Percentiles rank a stretch among this genome's conserved stretches.
These are phyloP conservation scores for Melanostigma gelatinosum DNA, from an alignment of 2,113 vertebrate species.

Conservation along the genomic window DNA sequence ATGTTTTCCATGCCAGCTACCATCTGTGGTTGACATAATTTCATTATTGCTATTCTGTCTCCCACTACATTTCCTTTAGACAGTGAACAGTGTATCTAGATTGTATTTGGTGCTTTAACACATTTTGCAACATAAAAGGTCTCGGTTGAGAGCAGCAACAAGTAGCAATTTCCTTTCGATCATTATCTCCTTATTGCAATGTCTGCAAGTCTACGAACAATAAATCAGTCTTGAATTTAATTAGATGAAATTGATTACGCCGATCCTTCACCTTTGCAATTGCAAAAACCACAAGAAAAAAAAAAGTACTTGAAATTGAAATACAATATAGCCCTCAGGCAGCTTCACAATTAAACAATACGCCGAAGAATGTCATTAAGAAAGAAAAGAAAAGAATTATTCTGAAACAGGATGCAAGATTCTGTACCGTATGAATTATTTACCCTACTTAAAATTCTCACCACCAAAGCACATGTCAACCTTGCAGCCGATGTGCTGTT, in stretches of 20 bases:
- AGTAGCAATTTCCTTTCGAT: constrained; percentile 54
- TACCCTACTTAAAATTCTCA: constrained; percentile 70
- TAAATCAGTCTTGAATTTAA: constrained; percentile 53
- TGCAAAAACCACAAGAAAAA: constrained; percentile 4
- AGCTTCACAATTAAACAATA: constrained; percentile 56
- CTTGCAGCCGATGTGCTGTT: constrained; percentile 59
- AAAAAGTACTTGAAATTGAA: constrained; percentile 42
- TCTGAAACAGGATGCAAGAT: constrained; percentile 51
- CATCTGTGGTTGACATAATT: not conserved
- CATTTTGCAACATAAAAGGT: constrained; percentile 12
- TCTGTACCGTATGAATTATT: constrained; percentile 64
- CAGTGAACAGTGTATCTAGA: not conserved
- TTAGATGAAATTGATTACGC: constrained; percentile 46
- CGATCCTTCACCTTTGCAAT: constrained; percentile 19
- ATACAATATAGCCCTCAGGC: constrained; percentile 41
- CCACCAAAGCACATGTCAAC: constrained; percentile 56
- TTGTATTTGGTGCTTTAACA: constrained; percentile 10
- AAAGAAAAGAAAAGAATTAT: no score
- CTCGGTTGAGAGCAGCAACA: constrained; percentile 3
- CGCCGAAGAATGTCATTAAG: constrained; percentile 56
- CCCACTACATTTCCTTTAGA: not conserved
- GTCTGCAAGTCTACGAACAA: constrained; percentile 34
- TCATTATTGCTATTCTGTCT: not conserved
- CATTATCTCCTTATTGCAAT: constrained; percentile 42
- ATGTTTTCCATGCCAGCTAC: not conserved